Evolutionary conservation across 2,888 invertebrate genomes (phyloP).

Genomic region (Microchrysa polita): DNA sequence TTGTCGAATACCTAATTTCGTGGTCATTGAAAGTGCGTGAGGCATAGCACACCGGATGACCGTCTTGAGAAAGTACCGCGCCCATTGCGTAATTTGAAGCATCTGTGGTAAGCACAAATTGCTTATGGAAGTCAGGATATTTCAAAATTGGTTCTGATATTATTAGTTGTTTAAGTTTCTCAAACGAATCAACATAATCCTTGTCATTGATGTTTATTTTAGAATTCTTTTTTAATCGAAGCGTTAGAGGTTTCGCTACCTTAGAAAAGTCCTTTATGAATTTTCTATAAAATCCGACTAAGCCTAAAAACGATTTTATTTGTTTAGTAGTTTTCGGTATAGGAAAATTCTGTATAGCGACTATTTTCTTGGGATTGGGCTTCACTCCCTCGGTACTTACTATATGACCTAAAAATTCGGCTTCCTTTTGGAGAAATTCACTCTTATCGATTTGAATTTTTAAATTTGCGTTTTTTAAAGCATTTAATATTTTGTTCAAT

Average conservation of each 20-base stretch:
- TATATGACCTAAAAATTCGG: slow-evolving; percentile 54
- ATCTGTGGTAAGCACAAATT: slow-evolving; percentile 48
- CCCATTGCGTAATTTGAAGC: slow-evolving; percentile 49
- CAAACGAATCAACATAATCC: slow-evolving; percentile 18
- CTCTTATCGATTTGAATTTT: slow-evolving; percentile 27
- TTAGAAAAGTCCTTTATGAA: not conserved
- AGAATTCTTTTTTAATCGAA: not conserved
- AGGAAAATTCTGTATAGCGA: slow-evolving; percentile 52
- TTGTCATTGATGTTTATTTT: not conserved
- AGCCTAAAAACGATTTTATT: slow-evolving; percentile 53
- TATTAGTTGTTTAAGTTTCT: slow-evolving; percentile 16
- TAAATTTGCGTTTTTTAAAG: slow-evolving; percentile 43
- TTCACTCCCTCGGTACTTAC: slow-evolving; percentile 54
- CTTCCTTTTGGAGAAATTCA: slow-evolving; percentile 13
- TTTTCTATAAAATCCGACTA: slow-evolving; percentile 39
- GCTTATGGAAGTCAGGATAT: slow-evolving; percentile 49
- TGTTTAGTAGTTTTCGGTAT: slow-evolving; percentile 52
- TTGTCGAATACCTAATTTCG: slow-evolving; percentile 47
- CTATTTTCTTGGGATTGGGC: slow-evolving; percentile 55
- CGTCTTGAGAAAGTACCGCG: slow-evolving; percentile 49
- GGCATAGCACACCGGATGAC: slow-evolving; percentile 48
- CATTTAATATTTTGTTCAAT: slow-evolving; percentile 52
- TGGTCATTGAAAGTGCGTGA: slow-evolving; percentile 49
- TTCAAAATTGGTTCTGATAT: slow-evolving; percentile 37
- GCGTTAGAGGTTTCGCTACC: no score